Conservation (phyloP, 2,888 invertebrate genomes). For the Napeogenes sylphis region DNA sequence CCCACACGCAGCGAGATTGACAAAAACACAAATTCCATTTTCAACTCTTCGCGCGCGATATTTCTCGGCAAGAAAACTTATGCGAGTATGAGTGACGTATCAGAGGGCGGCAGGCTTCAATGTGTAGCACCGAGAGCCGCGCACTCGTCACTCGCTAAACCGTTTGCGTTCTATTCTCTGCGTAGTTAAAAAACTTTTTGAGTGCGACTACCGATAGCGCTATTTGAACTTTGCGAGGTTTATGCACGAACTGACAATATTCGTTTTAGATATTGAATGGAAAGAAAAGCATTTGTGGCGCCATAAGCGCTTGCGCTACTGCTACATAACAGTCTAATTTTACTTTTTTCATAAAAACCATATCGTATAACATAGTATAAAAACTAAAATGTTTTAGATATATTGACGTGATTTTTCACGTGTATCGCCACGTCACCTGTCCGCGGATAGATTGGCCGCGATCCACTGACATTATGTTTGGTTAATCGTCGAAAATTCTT, state of each 20-base stretch:
- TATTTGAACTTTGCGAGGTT: slow-evolving; percentile 42
- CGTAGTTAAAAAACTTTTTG: slow-evolving; percentile 62
- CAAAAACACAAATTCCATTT: slow-evolving; percentile 22
- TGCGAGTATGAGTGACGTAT: slow-evolving; percentile 64
- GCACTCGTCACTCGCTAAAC: slow-evolving; percentile 62
- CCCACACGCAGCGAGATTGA: slow-evolving; percentile 8
- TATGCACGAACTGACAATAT: slow-evolving; percentile 27
- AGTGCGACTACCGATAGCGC: slow-evolving; percentile 56
- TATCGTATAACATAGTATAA: neutral
- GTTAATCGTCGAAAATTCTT: slow-evolving; percentile 69
- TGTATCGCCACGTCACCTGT: slow-evolving; percentile 63
- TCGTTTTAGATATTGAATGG: slow-evolving; percentile 24
- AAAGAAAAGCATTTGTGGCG: slow-evolving; percentile 14
- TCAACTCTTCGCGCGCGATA: slow-evolving; percentile 24
- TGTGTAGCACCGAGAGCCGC: slow-evolving; percentile 48
- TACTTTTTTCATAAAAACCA: neutral
- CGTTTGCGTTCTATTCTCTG: slow-evolving; percentile 42
- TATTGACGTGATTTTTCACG: slow-evolving; percentile 4
- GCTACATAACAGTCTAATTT: neutral
- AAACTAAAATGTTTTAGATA: slow-evolving; percentile 3
- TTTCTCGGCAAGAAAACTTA: slow-evolving; percentile 52
- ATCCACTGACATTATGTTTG: slow-evolving; percentile 61
- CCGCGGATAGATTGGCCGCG: slow-evolving; percentile 53
- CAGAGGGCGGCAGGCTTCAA: slow-evolving; percentile 50
- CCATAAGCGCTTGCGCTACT: slow-evolving; percentile 4